These are phyloP conservation scores for Caenorhabditis afra DNA, from an alignment of 2,888 invertebrate species.

Conservation along the genomic window DNA sequence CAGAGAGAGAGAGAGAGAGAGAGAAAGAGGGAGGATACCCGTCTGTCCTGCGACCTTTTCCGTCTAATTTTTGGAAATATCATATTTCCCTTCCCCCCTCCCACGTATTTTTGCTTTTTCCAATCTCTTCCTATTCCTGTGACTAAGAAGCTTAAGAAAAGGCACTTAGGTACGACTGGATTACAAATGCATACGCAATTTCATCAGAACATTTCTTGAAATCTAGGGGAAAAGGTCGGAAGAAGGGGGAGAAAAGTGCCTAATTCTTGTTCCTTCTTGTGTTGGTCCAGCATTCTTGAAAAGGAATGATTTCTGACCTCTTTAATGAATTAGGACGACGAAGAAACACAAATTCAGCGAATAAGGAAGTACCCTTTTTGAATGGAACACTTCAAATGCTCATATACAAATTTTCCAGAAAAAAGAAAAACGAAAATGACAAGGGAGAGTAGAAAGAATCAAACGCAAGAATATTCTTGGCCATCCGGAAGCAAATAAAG, in stretches of 20 bases:
- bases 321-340: neutral
- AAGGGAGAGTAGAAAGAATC: constrained; percentile 21
- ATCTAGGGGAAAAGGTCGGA: constrained; percentile 2
- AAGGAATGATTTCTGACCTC: neutral
- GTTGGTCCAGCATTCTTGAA: neutral
- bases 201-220: neutral
- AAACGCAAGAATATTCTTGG: constrained; percentile 41
- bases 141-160: constrained; percentile 29
- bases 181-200: constrained; percentile 10
- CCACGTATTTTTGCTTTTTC: neutral
- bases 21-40: constrained; percentile 36
- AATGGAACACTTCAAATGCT: neutral
- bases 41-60: constrained; percentile 34
- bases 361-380: neutral
- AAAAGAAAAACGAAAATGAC: neutral
- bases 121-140: constrained; percentile 24
- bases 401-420: neutral
- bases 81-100: constrained; percentile 35
- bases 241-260: constrained; percentile 1
- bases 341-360: neutral
- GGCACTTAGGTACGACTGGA: constrained; percentile 13
- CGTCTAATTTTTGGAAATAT: constrained; percentile 54
- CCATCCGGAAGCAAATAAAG: constrained; percentile 62
- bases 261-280: constrained; percentile 34
- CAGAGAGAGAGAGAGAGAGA: constrained; percentile 2